Evolutionary conservation across 2,797 vertebrate species (phyloP), one percentile per base, ranked within the genome.

Genomic region (Tadarida brasiliensis): DNA sequence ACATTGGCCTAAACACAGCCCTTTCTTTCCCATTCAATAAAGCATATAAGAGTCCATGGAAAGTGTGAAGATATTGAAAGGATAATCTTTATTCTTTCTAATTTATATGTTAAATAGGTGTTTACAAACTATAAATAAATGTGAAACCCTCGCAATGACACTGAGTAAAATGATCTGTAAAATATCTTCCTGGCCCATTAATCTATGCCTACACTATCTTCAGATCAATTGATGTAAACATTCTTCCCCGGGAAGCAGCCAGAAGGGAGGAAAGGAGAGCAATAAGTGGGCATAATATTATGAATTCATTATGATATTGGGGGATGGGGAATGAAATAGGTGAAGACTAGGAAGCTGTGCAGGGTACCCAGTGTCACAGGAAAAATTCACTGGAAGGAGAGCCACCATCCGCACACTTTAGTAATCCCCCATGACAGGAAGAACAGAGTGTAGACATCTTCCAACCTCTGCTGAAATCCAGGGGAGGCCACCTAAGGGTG

Each of bases 111-210:
- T 61, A 94, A 87, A 87, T n/a, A 90, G 16, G 19, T 89, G 2
- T 59, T 90, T 92, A 56, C 6, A 91, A 95, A 81, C 4, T 80
- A 67, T 59, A 83, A 90, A 56, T 78, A 87, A 87, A 87, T 84
- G 22, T 44, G 57, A 78, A 92, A 33, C 6, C 74, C 44, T 80
- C 67, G 56, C 7, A 73, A 61, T 59, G 51, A 88, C 39, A 81
- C 11, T 67, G 56, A 94, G 33, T 16, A 90, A 84, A 87, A 90
- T 56, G 3, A 88, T 65, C 30, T 59, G 7, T 77, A 51, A 71
- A 74, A 56, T 5, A 3, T 70, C n/a, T 68, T 44, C 35, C 7
- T 93, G 30, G 49, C 24, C 22, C 87, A n/a, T 63, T 28, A 81
- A 63, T n/a, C 35, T 26, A 17, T 59, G 3, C 11, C 4, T 87